Conservation (phyloP, 1,140 invertebrate species). For the Bicyclus anynana region DNA sequence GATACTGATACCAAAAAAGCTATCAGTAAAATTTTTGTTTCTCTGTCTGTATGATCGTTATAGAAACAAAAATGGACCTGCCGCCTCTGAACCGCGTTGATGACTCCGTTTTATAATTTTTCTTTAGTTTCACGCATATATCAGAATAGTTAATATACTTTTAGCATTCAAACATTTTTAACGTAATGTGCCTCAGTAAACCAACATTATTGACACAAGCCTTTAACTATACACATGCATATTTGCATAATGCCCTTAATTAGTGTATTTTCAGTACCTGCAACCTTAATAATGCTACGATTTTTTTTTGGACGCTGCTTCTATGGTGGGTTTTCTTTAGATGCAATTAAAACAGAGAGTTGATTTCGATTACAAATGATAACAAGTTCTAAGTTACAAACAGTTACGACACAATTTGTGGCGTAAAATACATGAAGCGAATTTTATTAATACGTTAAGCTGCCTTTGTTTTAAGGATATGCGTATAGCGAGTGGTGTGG, state of each 20-base stretch:
- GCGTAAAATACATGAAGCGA: too few species aligned
- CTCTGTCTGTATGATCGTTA: too few species aligned
- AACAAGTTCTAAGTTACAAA: constrained; percentile 12
- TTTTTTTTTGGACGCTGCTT: constrained; percentile 71
- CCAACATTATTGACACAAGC: not conserved
- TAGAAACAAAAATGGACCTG: too few species aligned
- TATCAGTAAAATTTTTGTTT: too few species aligned
- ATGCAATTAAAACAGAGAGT: constrained; percentile 69
- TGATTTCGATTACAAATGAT: constrained; percentile 70
- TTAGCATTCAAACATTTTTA: not conserved
- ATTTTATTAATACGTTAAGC: too few species aligned
- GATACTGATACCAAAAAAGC: too few species aligned
- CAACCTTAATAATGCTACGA: constrained; percentile 40
- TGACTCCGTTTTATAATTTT: too few species aligned
- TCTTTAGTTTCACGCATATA: too few species aligned
- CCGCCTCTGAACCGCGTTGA: too few species aligned
- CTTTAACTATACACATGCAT: not conserved
- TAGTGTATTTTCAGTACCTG: constrained; percentile 11
- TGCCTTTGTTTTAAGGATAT: too few species aligned
- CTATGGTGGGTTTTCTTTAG: constrained; percentile 57
- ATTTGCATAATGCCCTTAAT: not conserved
- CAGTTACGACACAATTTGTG: not conserved
- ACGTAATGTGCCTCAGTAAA: not conserved
- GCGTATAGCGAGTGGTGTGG: too few species aligned
- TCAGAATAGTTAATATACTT: too few species aligned